Evolutionary conservation across 2,113 vertebrate genomes (phyloP).

Genomic region (Megaleporinus macrocephalus): DNA sequence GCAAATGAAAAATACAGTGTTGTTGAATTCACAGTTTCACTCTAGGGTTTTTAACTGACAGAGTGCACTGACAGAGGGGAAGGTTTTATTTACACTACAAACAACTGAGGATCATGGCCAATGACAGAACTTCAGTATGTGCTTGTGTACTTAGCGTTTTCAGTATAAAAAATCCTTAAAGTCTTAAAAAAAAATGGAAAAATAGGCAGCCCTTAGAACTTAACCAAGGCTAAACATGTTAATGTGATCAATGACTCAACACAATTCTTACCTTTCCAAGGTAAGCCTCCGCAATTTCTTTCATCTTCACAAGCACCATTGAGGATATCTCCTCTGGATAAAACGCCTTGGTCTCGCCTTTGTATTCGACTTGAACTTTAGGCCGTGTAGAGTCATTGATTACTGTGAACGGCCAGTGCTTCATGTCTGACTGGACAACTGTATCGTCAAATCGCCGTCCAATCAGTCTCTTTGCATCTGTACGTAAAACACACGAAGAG

Average conservation of each 20-base stretch:
- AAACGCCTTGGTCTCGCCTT: slow-evolving; percentile 77
- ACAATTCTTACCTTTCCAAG: slow-evolving; percentile 74
- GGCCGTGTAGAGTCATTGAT: slow-evolving; percentile 71
- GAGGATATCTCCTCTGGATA: slow-evolving; percentile 81
- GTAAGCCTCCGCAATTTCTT: slow-evolving; percentile 79
- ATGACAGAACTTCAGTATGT: too few species aligned
- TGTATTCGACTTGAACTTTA: slow-evolving; percentile 79
- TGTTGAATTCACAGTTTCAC: background rate
- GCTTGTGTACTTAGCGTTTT: background rate
- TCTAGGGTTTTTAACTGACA: background rate
- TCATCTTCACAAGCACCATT: slow-evolving; percentile 81
- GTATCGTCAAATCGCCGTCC: slow-evolving; percentile 75
- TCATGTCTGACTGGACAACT: slow-evolving; percentile 79
- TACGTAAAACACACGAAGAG: background rate
- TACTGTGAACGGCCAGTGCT: slow-evolving; percentile 78
- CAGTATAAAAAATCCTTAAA: background rate
- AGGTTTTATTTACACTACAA: slow-evolving; percentile 5
- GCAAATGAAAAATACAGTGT: background rate
- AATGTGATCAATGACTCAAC: too few species aligned
- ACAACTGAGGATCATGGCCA: background rate
- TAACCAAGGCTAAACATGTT: background rate
- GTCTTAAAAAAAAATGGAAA: background rate
- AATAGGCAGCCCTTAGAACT: background rate
- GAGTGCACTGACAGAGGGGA: background rate
- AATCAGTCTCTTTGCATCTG: slow-evolving; percentile 81